Evolutionary conservation across 2,888 invertebrate species (phyloP).

Genomic region (Crocallis elinguaria): DNA sequence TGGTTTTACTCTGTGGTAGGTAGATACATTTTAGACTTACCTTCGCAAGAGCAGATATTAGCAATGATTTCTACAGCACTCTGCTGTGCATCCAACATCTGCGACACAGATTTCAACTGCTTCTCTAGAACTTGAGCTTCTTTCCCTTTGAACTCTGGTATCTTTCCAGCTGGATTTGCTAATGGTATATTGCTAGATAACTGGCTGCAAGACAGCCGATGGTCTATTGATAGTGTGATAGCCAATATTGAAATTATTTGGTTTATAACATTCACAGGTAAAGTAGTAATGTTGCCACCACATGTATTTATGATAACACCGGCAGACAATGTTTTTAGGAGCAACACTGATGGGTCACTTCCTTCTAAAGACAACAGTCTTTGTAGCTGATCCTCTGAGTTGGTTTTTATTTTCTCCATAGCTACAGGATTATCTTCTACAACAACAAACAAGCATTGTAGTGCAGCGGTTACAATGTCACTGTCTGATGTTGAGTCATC

Average conservation of each 20-base stretch:
- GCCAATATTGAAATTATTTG: conserved; percentile 81
- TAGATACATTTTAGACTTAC: conserved; percentile 56
- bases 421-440: conserved; percentile 88
- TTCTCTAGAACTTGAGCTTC: conserved; percentile 72
- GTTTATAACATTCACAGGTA: conserved; percentile 76
- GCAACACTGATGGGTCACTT: conserved; percentile 65
- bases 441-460: conserved; percentile 89
- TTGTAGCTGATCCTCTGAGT: conserved; percentile 73
- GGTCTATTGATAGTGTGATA: conserved; percentile 82
- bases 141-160: conserved; percentile 61
- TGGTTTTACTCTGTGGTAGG: background rate
- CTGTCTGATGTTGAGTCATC: conserved; percentile 83
- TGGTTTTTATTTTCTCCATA: conserved; percentile 79
- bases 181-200: conserved; percentile 79
- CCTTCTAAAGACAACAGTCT: conserved; percentile 69
- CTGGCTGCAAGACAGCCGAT: conserved; percentile 75
- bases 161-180: conserved; percentile 57
- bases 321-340: conserved; percentile 84
- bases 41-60: conserved; percentile 88
- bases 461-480: conserved; percentile 83
- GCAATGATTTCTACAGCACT: conserved; percentile 89
- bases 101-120: conserved; percentile 76
- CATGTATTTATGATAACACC: conserved; percentile 85
- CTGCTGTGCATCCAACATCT: conserved; percentile 88
- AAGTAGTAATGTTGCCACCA: conserved; percentile 61